phyloP scores from a whole-genome alignment of 2,888 invertebrate genomes.

The Auanema freiburgensis region DNA sequence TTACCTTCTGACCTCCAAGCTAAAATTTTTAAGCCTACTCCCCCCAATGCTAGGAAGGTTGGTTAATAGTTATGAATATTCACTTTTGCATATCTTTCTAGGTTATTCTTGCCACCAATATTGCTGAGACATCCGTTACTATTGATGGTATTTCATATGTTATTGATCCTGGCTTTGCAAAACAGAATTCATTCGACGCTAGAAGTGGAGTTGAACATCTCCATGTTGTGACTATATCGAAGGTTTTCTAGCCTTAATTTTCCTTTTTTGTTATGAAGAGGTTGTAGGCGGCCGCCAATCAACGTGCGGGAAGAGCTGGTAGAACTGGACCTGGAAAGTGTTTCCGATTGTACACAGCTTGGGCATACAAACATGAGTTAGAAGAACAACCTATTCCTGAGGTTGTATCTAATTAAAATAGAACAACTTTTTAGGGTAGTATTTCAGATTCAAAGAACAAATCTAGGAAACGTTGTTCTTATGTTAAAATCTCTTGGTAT shows the following conservation, averaged over 20 bases:
- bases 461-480: slow-evolving; percentile 93
- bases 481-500: slow-evolving; percentile 94
- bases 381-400: slow-evolving; percentile 98
- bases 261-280: not conserved
- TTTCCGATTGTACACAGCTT: slow-evolving; percentile 94
- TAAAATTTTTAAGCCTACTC: slow-evolving; percentile 96
- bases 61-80: too few relatives aligned
- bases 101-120: slow-evolving; percentile 95
- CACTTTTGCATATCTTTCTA: slow-evolving; percentile 59
- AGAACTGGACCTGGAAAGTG: slow-evolving; percentile 96
- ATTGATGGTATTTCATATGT: slow-evolving; percentile 99
- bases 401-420: slow-evolving; percentile 48
- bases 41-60: slow-evolving; percentile 88
- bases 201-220: slow-evolving; percentile 97
- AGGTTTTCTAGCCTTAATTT: slow-evolving; percentile 66
- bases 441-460: slow-evolving; percentile 83
- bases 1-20: slow-evolving; percentile 98
- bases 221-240: slow-evolving; percentile 96
- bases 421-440: slow-evolving; percentile 1
- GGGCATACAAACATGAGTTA: slow-evolving; percentile 96
- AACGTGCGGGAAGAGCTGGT: slow-evolving; percentile 92
- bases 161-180: slow-evolving; percentile 98
- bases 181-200: slow-evolving; percentile 96
- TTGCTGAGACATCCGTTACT: slow-evolving; percentile 96
- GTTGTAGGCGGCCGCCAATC: slow-evolving; percentile 83